Conservation (phyloP, 2,113 vertebrate genomes). For the Tauraco erythrolophus region DNA sequence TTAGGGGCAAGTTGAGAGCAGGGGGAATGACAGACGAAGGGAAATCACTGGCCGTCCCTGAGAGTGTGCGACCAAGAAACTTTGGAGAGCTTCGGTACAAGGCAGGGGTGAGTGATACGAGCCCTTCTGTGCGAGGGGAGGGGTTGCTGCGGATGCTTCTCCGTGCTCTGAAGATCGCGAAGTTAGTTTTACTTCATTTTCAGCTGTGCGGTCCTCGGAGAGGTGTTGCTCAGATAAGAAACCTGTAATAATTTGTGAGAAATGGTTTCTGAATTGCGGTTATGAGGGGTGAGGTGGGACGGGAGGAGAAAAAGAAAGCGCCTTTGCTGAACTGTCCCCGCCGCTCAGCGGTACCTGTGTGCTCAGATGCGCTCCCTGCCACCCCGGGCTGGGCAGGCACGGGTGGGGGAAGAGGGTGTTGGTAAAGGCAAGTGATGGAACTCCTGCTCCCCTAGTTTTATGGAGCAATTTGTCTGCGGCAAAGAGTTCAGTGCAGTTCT, state of each 20-base stretch:
- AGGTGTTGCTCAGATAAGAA: background rate
- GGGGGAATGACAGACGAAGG: rapidly evolving
- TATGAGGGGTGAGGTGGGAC: background rate
- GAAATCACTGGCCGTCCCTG: background rate
- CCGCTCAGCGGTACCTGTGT: background rate
- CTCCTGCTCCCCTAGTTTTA: background rate
- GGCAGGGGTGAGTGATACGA: background rate
- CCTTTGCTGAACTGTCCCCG: background rate
- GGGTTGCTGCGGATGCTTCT: background rate
- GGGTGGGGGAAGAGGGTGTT: rapidly evolving
- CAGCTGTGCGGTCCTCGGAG: too few relatives aligned
- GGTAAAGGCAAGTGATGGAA: background rate
- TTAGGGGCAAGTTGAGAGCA: background rate
- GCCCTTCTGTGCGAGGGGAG: too few relatives aligned
- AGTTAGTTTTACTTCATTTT: background rate
- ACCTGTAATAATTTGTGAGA: background rate
- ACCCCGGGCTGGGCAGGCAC: too few relatives aligned
- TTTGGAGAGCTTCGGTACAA: background rate
- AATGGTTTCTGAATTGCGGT: background rate
- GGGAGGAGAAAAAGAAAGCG: background rate
- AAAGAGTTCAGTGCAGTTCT: background rate
- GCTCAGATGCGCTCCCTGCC: background rate
- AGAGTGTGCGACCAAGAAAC: background rate
- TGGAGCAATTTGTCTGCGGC: background rate
- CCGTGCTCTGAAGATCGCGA: rapidly evolving